A percentile compares a stretch with the other conserved stretches of the same genome.
phyloP scores from a whole-genome alignment of 2,888 invertebrate species.

The Bugula neritina region DNA sequence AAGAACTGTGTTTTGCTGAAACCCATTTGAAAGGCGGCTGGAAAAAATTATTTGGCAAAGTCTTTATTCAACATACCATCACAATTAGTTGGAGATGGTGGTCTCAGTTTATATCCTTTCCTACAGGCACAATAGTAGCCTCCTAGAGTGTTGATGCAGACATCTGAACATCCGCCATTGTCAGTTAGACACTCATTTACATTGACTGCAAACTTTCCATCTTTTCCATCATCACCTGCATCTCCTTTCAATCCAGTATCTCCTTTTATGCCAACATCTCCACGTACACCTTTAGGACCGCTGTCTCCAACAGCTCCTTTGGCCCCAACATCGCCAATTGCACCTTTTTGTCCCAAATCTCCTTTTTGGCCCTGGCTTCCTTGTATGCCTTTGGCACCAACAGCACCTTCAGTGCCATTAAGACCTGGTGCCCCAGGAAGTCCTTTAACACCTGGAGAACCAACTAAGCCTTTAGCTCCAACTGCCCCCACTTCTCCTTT shows the following conservation, averaged over 20 bases:
- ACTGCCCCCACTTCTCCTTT: slow-evolving; percentile 22
- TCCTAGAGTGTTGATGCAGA: slow-evolving; percentile 22
- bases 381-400: neutral
- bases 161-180: slow-evolving; percentile 20
- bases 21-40: too few species aligned
- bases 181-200: slow-evolving; percentile 12
- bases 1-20: too few species aligned
- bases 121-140: slow-evolving; percentile 25
- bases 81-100: neutral
- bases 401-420: slow-evolving; percentile 29
- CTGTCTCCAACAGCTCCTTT: slow-evolving; percentile 44
- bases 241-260: slow-evolving; percentile 38
- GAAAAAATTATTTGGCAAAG: too few species aligned
- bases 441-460: slow-evolving; percentile 27
- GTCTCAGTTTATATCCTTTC: neutral
- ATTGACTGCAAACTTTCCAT: slow-evolving; percentile 26
- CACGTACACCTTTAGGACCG: slow-evolving; percentile 37
- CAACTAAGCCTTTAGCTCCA: slow-evolving; percentile 9
- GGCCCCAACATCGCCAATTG: slow-evolving; percentile 35
- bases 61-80: too few species aligned
- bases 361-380: slow-evolving; percentile 27
- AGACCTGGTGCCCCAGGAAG: slow-evolving; percentile 28
- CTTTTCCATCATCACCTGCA: slow-evolving; percentile 28
- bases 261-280: slow-evolving; percentile 35
- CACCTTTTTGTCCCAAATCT: slow-evolving; percentile 34